Evolutionary conservation across 23 tunicate genomes (phyloP).

Genomic region (Halocynthia aurantium): DNA sequence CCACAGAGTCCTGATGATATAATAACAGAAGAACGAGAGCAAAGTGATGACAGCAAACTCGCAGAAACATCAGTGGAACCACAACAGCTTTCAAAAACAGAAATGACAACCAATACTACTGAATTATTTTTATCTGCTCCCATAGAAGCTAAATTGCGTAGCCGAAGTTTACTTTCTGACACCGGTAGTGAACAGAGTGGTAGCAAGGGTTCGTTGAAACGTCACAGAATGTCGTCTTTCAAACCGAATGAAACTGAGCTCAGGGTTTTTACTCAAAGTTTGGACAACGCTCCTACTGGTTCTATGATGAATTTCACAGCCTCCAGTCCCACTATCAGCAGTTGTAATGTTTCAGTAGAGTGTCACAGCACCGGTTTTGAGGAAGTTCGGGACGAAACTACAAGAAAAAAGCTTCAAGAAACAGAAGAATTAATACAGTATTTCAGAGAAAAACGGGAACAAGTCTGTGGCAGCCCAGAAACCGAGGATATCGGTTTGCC

Average conservation of each 20-base stretch:
- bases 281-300: not conserved
- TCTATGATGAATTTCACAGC: not conserved
- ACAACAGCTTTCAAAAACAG: not conserved
- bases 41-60: not conserved
- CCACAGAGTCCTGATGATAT: not conserved
- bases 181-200: too few relatives aligned
- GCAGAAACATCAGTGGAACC: not conserved
- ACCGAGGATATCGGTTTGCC: too few relatives aligned
- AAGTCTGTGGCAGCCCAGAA: too few relatives aligned
- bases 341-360: too few relatives aligned
- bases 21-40: not conserved
- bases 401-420: conserved; percentile 17
- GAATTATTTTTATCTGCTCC: too few relatives aligned
- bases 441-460: conserved; percentile 3
- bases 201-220: too few relatives aligned
- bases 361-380: not conserved
- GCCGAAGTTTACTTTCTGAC: too few relatives aligned
- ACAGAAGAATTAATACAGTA: conserved; percentile 14
- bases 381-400: not conserved
- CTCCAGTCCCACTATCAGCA: not conserved
- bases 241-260: not conserved
- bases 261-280: not conserved
- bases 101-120: not conserved
- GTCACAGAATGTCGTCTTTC: conserved; percentile 2
- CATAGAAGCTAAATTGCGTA: too few relatives aligned